phyloP scores from a whole-genome alignment of 2,113 vertebrate species.

The Junco hyemalis region DNA sequence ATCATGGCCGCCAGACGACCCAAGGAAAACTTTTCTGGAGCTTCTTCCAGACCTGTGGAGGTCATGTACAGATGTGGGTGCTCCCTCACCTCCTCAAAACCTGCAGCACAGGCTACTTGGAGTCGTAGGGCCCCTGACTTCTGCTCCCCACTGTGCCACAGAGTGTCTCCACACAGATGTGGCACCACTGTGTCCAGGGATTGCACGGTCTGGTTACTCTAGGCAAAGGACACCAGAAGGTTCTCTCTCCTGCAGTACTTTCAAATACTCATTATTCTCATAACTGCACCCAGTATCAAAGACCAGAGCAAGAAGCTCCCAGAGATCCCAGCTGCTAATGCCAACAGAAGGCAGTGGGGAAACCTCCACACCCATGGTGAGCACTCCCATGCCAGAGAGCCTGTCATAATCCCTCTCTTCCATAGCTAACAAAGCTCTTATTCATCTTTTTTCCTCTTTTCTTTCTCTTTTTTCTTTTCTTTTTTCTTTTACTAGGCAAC shows the following conservation, averaged over 20 bases:
- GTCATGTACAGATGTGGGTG: neutral
- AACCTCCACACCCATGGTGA: neutral
- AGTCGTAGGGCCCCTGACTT: neutral
- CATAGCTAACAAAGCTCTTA: neutral
- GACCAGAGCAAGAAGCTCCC: neutral
- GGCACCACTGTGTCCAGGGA: neutral
- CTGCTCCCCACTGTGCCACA: neutral
- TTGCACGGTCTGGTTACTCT: neutral
- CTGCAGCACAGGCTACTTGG: neutral
- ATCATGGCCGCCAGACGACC: neutral
- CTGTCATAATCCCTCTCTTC: neutral
- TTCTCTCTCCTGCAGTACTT: neutral
- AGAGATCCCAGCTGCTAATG: neutral
- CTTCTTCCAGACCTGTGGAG: neutral
- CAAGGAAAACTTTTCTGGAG: neutral
- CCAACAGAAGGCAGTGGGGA: neutral
- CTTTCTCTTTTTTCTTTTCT: fast-evolving
- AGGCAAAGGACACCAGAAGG: neutral
- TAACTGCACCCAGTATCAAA: neutral
- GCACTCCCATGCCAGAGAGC: neutral
- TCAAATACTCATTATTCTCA: neutral
- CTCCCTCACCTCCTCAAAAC: neutral
- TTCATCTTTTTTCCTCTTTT: neutral
- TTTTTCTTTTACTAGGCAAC: neutral
- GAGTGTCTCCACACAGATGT: neutral